Conservation (phyloP, 2,797 vertebrate genomes). For the Acridotheres tristis region DNA sequence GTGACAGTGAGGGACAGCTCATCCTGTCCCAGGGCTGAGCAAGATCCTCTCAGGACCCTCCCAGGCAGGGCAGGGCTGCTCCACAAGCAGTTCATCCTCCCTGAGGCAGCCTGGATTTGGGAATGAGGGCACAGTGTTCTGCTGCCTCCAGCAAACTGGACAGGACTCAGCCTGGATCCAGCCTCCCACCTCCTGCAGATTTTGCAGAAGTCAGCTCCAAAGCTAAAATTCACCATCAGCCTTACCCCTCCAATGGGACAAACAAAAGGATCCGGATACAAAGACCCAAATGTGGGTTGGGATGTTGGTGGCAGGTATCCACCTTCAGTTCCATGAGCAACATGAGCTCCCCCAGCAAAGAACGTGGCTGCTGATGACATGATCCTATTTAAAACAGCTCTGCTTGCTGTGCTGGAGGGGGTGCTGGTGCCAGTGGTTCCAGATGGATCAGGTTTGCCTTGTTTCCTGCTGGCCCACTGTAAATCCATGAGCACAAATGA, state of each 20-base stretch:
- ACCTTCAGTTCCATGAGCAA: not conserved
- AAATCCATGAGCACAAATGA: not conserved
- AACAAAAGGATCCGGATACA: not conserved
- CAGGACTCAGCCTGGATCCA: not conserved
- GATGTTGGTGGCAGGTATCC: not conserved
- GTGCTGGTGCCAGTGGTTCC: not conserved
- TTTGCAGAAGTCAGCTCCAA: not conserved
- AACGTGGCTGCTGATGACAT: fast-evolving
- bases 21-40: not conserved
- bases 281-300: not conserved
- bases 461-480: not conserved
- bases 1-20: not conserved
- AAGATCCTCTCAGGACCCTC: not conserved
- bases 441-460: not conserved
- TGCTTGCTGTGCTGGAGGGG: not conserved
- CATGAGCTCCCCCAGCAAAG: not conserved
- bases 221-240: not conserved
- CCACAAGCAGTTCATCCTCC: not conserved
- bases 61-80: not conserved
- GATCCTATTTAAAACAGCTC: not conserved
- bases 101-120: not conserved
- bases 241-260: not conserved
- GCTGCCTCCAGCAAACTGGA: not conserved
- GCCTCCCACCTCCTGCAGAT: not conserved
- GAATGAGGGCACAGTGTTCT: not conserved